Evolutionary conservation across 2,113 vertebrate species (phyloP).

Genomic region (Oncorhynchus tshawytscha): DNA sequence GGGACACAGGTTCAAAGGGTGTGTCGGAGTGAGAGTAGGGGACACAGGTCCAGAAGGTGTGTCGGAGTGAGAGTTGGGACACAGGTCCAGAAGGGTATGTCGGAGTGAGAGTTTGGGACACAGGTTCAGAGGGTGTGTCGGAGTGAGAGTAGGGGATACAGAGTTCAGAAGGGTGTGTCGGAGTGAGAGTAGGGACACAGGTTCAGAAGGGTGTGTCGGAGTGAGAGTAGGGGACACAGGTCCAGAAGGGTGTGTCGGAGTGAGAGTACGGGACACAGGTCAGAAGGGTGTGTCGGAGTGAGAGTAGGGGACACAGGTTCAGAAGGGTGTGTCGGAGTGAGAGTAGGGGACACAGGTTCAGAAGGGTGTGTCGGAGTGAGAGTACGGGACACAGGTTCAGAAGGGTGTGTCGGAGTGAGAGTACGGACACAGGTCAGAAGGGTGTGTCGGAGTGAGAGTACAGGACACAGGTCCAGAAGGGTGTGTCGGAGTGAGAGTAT

Average conservation of each 20-base stretch:
- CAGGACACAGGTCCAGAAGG: slow-evolving; percentile 5
- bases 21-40: neutral
- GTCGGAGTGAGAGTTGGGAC: slow-evolving; percentile 21
- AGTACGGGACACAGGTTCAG: slow-evolving; percentile 15
- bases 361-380: slow-evolving; percentile 5
- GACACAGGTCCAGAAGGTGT: neutral
- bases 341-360: too few species aligned
- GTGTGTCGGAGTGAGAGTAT: too few species aligned
- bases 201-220: neutral
- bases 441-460: slow-evolving; percentile 6
- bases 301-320: slow-evolving; percentile 21
- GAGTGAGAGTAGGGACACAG: too few species aligned
- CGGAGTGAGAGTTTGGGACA: too few species aligned
- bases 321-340: too few species aligned
- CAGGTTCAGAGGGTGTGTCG: neutral
- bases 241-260: too few species aligned
- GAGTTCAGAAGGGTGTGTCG: too few species aligned
- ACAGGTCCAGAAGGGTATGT: neutral
- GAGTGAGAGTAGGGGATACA: slow-evolving; percentile 22
- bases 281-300: neutral
- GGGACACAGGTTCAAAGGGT: neutral
- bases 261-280: too few species aligned
- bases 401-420: too few species aligned
- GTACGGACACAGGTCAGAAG: too few species aligned
- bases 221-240: slow-evolving; percentile 21